These are phyloP conservation scores for Percopsis transmontana DNA, from an alignment of 2,113 vertebrate genomes.

Conservation along the genomic window DNA sequence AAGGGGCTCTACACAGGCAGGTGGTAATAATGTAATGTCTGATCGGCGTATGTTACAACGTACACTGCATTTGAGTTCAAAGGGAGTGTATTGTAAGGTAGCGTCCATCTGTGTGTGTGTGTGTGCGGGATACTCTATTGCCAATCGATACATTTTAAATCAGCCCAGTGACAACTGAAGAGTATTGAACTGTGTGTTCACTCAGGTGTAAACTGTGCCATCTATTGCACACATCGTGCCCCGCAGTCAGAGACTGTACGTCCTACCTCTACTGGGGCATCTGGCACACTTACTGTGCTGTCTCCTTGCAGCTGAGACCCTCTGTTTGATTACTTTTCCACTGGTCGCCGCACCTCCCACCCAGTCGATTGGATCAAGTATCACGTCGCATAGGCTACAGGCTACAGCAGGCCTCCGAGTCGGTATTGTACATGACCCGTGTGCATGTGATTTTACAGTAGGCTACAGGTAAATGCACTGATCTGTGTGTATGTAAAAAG, in stretches of 20 bases:
- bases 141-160: constrained; percentile 44
- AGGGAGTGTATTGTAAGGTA: constrained; percentile 9
- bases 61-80: no score
- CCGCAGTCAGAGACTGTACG: constrained; percentile 33
- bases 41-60: no score
- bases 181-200: constrained; percentile 19
- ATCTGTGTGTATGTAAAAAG: no score
- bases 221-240: constrained; percentile 32
- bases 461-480: no score
- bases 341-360: not conserved
- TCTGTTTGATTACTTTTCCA: constrained; percentile 10
- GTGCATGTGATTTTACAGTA: no score
- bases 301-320: constrained; percentile 30
- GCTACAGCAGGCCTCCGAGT: no score
- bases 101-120: constrained; percentile 27
- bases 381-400: constrained; percentile 3
- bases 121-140: constrained; percentile 9
- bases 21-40: no score
- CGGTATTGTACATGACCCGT: no score
- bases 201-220: constrained; percentile 53
- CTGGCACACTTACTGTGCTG: constrained; percentile 8
- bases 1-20: no score
- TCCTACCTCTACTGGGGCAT: constrained; percentile 22
- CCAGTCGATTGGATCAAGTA: not conserved
- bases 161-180: constrained; percentile 23